Evolutionary conservation across 2,888 invertebrate genomes (phyloP).

Genomic region (Callimorpha dominula): DNA sequence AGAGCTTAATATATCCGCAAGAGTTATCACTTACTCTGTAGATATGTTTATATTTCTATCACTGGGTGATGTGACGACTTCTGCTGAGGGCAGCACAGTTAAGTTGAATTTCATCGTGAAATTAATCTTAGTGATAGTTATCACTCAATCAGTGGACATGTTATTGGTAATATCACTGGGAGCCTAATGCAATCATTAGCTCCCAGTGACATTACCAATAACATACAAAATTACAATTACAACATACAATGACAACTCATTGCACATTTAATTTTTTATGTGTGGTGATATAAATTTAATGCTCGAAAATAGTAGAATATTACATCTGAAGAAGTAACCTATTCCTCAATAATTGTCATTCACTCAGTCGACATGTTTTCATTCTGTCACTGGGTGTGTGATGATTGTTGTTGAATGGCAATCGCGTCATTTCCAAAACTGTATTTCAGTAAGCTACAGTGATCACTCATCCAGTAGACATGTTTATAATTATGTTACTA

Average conservation of each 20-base stretch:
- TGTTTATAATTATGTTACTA: too few relatives aligned
- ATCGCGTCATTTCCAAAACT: not conserved
- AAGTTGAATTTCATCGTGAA: not conserved
- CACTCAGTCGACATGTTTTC: conserved; percentile 37
- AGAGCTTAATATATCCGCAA: not conserved
- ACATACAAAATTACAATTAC: too few relatives aligned
- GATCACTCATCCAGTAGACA: too few relatives aligned
- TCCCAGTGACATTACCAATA: too few relatives aligned
- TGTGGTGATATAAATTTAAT: not conserved
- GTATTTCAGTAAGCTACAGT: too few relatives aligned
- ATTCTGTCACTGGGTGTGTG: conserved; percentile 31
- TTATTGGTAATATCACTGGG: conserved; percentile 12
- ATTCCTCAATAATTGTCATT: conserved; percentile 9
- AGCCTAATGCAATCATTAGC: too few relatives aligned
- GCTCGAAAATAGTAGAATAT: not conserved
- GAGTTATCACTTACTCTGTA: conserved; percentile 28
- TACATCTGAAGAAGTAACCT: not conserved
- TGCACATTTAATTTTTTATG: not conserved
- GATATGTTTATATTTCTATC: conserved; percentile 29
- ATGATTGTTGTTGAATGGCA: conserved; percentile 13
- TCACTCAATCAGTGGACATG: conserved; percentile 36
- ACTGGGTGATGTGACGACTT: conserved; percentile 30
- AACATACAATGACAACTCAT: not conserved
- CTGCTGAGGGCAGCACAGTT: not conserved
- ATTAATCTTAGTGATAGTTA: not conserved